Evolutionary conservation across 2,113 vertebrate genomes (phyloP), one percentile per base, ranked within the genome.

Genomic region (Stigmatopora nigra): DNA sequence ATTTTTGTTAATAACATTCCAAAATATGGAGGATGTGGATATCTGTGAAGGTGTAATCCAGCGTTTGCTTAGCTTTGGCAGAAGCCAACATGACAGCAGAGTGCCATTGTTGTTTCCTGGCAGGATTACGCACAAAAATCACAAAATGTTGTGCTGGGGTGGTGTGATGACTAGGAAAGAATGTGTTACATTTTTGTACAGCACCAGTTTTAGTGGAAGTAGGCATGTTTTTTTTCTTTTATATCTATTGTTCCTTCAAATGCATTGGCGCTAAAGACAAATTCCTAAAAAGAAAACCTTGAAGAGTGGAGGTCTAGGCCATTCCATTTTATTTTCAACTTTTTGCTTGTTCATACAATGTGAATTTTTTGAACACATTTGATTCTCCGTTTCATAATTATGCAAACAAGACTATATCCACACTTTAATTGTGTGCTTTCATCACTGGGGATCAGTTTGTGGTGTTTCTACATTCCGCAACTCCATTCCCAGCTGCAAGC

Each of bases 381-480:
- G 15, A 72, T 67, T 78, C 73, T 55, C 63, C 25, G 25, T 35
- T 0, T 70, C 38, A 48, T 61, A 69, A 78, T 71, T 71, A 73
- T 52, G 17, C 68, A 49, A 57, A 20, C 44, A 68, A 66, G 71
- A 57, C 73, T 63, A 70, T 77, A 81, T 90, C 83, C 91, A 90
- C 89, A 90, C 89, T 89, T 46, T 87, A 79, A 76, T 85, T 89
- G 88, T 89, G 86, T 72, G 83, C 72, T 85, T 82, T 88, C 91
- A 91, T 91, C 91, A 85, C 89, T 71, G 85, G 70, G 75, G 67
- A 81, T 67, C 68, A 86, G 65, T 88, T 89, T 87, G 86, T 85
- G 75, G 87, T 90, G 90, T 91, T 87, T 85, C 78, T 84, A 85
- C 86, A 78, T 88, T 88, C 88, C 85, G 84, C 85, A 71, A 84